Percentiles rank a stretch among this genome's conserved stretches.
These are phyloP conservation scores for Apantesis nais DNA, from an alignment of 2,888 invertebrate species.

Conservation along the genomic window DNA sequence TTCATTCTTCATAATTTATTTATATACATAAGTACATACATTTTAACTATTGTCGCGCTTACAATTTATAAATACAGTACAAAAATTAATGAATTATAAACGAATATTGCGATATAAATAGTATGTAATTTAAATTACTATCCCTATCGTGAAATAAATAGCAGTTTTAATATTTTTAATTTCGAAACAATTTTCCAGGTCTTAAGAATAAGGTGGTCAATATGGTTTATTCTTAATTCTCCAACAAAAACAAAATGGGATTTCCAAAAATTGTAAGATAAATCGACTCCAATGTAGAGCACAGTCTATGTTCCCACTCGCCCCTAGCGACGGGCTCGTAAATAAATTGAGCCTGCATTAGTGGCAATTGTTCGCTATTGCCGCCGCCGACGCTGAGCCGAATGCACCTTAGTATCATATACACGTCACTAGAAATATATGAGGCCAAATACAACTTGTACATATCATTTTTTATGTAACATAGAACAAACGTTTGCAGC, in stretches of 20 bases:
- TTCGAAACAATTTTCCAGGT: neutral
- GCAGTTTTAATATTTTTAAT: neutral
- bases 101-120: neutral
- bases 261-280: neutral
- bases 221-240: neutral
- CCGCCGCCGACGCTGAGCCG: constrained; percentile 57
- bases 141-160: neutral
- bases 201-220: neutral
- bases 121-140: neutral
- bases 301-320: constrained; percentile 63
- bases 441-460: constrained; percentile 31
- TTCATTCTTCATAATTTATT: constrained; percentile 4
- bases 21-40: neutral
- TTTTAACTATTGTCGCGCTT: neutral
- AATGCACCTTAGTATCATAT: constrained; percentile 64
- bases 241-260: neutral
- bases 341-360: constrained; percentile 85
- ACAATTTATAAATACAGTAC: neutral
- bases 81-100: neutral
- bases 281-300: constrained; percentile 60
- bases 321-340: constrained; percentile 81
- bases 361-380: constrained; percentile 84
- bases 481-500: constrained; percentile 8
- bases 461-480: constrained; percentile 30
- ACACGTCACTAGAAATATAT: constrained; percentile 42